phyloP scores from a whole-genome alignment of 2,797 vertebrate genomes.

The Caiman crocodilus region DNA sequence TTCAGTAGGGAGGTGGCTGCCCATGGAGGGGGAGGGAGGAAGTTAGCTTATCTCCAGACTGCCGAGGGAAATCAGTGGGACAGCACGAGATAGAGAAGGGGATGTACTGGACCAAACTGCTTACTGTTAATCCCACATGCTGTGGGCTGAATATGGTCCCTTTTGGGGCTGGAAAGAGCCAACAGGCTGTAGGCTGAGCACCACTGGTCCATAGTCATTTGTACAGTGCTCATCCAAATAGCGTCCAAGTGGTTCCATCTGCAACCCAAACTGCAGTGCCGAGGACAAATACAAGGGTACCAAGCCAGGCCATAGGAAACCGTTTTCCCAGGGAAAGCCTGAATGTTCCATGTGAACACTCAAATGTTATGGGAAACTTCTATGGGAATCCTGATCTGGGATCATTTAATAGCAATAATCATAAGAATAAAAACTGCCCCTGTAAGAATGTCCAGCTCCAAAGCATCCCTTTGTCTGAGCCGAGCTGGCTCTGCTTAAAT shows the following conservation, averaged over 20 bases:
- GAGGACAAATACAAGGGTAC: background rate
- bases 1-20: no score
- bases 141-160: no score
- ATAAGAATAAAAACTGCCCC: background rate
- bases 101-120: no score
- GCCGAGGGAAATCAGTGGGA: no score
- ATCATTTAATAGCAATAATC: background rate
- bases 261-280: conserved; percentile 21
- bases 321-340: conserved; percentile 36
- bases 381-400: conserved; percentile 31
- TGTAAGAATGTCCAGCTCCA: conserved; percentile 27
- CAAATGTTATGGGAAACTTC: conserved; percentile 40
- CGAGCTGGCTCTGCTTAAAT: conserved; percentile 67
- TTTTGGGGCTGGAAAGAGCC: no score
- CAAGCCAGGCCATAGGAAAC: conserved; percentile 3
- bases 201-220: no score
- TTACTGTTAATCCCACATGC: no score
- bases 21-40: no score
- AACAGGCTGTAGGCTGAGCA: no score
- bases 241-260: background rate
- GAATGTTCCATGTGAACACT: background rate
- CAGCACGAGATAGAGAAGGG: no score
- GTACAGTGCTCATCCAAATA: background rate
- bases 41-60: no score
- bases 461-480: conserved; percentile 54